Conservation (phyloP, 2,113 vertebrate species). For the Sorex araneus region DNA sequence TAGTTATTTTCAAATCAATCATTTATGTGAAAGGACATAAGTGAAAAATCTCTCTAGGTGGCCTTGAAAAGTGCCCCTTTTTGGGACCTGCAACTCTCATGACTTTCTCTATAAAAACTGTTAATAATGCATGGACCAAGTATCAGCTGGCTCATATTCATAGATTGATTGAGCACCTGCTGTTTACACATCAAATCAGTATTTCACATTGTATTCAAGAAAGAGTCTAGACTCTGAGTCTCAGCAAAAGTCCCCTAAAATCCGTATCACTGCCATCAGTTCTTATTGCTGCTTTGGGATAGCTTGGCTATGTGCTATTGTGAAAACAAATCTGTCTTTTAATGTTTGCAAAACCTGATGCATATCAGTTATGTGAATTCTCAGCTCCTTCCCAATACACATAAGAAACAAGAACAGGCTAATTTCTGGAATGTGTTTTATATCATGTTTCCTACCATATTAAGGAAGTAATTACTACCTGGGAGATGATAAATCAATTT, state of each 20-base stretch:
- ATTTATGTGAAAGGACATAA: background rate
- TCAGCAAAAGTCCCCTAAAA: slow-evolving; percentile 43
- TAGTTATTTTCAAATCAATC: background rate
- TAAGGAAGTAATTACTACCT: slow-evolving; percentile 26
- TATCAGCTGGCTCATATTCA: background rate
- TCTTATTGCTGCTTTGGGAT: slow-evolving; percentile 15
- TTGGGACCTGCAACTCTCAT: background rate
- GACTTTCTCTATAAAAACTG: background rate
- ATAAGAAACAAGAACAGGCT: slow-evolving; percentile 60
- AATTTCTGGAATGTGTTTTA: slow-evolving; percentile 35
- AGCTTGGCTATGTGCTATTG: background rate
- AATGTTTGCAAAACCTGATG: slow-evolving; percentile 16
- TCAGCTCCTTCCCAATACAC: slow-evolving; percentile 1
- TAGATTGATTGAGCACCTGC: background rate
- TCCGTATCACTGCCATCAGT: background rate
- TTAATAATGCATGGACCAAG: background rate
- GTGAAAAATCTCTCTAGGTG: too few species aligned
- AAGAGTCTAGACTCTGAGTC: slow-evolving; percentile 57
- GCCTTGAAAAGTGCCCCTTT: background rate
- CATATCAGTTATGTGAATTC: background rate
- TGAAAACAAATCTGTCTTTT: slow-evolving; percentile 51
- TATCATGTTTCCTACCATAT: background rate
- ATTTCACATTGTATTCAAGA: background rate
- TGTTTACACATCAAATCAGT: slow-evolving; percentile 1
- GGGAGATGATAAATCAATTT: slow-evolving; percentile 43